Conservation (phyloP, 2,113 vertebrate species). For the Pangasianodon hypophthalmus region DNA sequence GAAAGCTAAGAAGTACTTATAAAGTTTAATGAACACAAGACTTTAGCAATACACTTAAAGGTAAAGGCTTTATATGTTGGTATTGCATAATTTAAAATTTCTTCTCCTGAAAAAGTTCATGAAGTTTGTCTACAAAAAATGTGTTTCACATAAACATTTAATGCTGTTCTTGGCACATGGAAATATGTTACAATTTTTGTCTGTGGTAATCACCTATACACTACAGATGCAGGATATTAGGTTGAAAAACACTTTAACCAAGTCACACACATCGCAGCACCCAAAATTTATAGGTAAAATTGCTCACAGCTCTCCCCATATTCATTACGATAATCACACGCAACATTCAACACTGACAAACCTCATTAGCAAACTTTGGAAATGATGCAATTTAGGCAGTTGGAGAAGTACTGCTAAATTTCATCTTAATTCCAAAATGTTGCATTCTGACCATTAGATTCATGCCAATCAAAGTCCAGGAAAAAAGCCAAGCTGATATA, state of each 20-base stretch:
- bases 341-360: conserved; percentile 15
- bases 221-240: background rate
- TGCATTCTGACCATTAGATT: conserved; percentile 63
- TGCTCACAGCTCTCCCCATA: conserved; percentile 16
- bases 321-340: conserved; percentile 50
- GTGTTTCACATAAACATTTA: background rate
- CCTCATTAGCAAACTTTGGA: conserved; percentile 69
- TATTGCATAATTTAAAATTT: background rate
- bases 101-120: background rate
- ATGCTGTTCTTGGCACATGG: background rate
- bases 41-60: background rate
- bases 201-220: conserved; percentile 1
- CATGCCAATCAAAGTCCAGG: conserved; percentile 19
- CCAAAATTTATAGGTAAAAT: background rate
- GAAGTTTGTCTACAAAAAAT: background rate
- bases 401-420: conserved; percentile 56
- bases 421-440: conserved; percentile 75
- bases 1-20: background rate
- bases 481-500: background rate
- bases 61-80: background rate
- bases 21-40: background rate
- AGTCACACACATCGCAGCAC: background rate
- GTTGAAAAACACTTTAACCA: background rate
- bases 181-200: background rate
- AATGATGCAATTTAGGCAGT: conserved; percentile 73